These are phyloP conservation scores for Hyposoter didymator DNA, from an alignment of 2,888 invertebrate species.

Conservation along the genomic window DNA sequence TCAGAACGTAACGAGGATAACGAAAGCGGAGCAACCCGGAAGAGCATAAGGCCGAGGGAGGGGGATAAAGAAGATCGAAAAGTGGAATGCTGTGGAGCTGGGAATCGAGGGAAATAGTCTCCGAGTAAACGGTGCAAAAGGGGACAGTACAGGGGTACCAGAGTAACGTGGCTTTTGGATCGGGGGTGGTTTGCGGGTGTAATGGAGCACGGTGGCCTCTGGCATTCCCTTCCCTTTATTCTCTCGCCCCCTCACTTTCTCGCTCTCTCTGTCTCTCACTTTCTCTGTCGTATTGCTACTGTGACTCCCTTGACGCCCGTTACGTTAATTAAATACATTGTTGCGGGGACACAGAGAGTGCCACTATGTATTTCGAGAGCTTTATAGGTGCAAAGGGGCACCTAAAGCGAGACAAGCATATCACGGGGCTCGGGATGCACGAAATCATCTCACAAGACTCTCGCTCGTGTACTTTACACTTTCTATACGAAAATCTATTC, in stretches of 20 bases:
- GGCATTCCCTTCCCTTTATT: constrained; percentile 25
- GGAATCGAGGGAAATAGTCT: not conserved
- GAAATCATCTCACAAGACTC: constrained; percentile 43
- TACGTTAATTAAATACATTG: constrained; percentile 84
- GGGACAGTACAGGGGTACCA: constrained; percentile 8
- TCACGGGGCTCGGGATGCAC: constrained; percentile 39
- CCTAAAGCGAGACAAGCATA: constrained; percentile 73
- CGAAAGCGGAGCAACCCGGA: not conserved
- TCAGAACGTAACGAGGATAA: not conserved
- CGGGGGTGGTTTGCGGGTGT: constrained; percentile 81
- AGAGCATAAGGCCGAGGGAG: not conserved
- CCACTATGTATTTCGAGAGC: constrained; percentile 78
- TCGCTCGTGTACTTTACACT: constrained; percentile 17
- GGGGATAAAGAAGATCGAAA: constrained; percentile 4
- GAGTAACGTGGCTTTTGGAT: constrained; percentile 74
- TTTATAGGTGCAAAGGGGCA: constrained; percentile 82
- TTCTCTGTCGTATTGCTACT: constrained; percentile 43
- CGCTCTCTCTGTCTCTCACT: constrained; percentile 21
- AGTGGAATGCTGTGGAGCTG: not conserved
- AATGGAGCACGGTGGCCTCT: constrained; percentile 79
- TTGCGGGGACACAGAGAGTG: constrained; percentile 83
- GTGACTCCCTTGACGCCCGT: constrained; percentile 82
- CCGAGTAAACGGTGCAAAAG: constrained; percentile 6
- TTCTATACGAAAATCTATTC: not conserved
- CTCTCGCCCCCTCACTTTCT: constrained; percentile 19